Percentiles rank a stretch among this genome's conserved stretches.
phyloP scores from a whole-genome alignment of 2,113 vertebrate species.

The Microcebus griseorufus region DNA sequence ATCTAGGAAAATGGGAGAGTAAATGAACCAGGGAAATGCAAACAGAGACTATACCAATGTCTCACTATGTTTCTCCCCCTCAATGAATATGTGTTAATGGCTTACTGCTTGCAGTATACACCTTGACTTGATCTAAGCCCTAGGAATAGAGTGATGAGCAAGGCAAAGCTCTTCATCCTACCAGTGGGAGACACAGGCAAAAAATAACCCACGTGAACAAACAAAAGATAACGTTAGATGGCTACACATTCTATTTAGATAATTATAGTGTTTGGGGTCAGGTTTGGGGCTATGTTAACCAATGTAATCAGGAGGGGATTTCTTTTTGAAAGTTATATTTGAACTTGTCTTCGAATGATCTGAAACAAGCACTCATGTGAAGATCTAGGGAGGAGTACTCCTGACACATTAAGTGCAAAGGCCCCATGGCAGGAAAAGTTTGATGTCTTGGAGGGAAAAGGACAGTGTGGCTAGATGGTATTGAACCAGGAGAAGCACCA shows the following conservation, averaged over 20 bases:
- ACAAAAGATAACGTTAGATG: not conserved
- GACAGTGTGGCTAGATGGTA: no score
- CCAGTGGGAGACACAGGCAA: not conserved
- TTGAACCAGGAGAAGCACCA: not conserved
- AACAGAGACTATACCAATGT: not conserved
- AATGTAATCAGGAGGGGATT: not conserved
- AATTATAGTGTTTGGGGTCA: not conserved
- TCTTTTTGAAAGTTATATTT: not conserved
- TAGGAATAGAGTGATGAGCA: not conserved
- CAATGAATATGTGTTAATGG: not conserved
- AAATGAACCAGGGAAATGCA: not conserved
- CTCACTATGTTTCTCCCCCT: not conserved
- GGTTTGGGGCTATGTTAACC: not conserved
- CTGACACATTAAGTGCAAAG: not conserved
- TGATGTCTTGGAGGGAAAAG: not conserved
- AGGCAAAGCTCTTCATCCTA: not conserved
- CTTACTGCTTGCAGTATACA: not conserved
- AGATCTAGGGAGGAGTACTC: not conserved
- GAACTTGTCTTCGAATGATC: not conserved
- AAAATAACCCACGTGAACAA: not conserved
- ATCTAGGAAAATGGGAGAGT: not conserved
- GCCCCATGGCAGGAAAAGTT: not conserved
- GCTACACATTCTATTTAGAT: not conserved
- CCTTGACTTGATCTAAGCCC: not conserved
- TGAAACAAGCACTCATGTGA: not conserved